A percentile compares a stretch with the other conserved stretches of the same genome.
Evolutionary conservation across 1,140 invertebrate genomes (phyloP).

Genomic region (Drosophila sucinea): DNA sequence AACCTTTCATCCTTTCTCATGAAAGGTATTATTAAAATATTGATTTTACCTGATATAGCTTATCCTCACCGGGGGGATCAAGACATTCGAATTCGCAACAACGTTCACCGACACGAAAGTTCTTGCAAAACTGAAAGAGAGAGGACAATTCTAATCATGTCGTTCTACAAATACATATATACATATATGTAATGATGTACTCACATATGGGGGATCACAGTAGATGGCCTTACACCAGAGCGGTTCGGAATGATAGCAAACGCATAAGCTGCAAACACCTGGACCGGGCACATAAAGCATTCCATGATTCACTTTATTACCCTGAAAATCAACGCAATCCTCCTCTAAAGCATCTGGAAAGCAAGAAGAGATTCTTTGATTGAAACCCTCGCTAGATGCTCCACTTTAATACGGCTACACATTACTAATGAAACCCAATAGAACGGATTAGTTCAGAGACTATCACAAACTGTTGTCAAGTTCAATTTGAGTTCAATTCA

Average conservation of each 20-base stretch:
- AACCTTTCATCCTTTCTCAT: no score
- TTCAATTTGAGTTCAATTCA: neutral
- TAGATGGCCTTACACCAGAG: constrained; percentile 94
- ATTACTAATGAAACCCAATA: constrained; percentile 21
- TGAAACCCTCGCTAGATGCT: constrained; percentile 12
- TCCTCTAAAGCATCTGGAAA: constrained; percentile 87
- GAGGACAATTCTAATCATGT: neutral
- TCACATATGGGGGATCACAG: constrained; percentile 92
- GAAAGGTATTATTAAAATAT: neutral
- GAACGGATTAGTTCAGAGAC: constrained; percentile 18
- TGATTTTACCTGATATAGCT: constrained; percentile 83
- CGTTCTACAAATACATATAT: no score
- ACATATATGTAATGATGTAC: constrained; percentile 62
- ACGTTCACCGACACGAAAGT: constrained; percentile 88
- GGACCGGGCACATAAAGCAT: constrained; percentile 92
- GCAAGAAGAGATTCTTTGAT: neutral
- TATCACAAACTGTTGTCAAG: constrained; percentile 35
- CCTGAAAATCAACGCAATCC: constrained; percentile 92
- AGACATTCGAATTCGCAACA: constrained; percentile 91
- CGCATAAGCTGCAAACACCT: constrained; percentile 92
- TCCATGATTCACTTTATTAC: constrained; percentile 89
- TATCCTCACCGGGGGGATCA: constrained; percentile 87
- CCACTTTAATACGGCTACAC: constrained; percentile 52
- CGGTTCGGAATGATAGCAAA: constrained; percentile 92
- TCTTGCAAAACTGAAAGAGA: constrained; percentile 88